These are phyloP conservation scores for Lamproptera curius DNA, from an alignment of 2,888 invertebrate genomes.

Conservation along the genomic window DNA sequence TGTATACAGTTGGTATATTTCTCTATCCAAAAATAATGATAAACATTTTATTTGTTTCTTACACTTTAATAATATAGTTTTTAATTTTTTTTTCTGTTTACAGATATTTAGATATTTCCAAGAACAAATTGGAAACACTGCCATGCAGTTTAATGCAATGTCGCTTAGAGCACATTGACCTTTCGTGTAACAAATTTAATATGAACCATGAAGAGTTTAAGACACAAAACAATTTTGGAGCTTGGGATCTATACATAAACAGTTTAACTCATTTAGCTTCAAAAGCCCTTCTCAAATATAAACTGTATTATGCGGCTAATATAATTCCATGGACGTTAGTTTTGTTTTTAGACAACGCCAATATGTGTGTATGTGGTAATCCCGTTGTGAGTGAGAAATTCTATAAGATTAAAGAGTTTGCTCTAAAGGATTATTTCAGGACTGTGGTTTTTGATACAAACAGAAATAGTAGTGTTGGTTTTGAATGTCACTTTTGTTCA, in stretches of 20 bases:
- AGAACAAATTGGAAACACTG: conserved; percentile 72
- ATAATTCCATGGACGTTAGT: conserved; percentile 79
- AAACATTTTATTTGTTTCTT: too few species aligned
- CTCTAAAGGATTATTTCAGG: conserved; percentile 57
- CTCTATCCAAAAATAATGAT: too few species aligned
- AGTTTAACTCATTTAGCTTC: conserved; percentile 76
- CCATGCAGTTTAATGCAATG: conserved; percentile 80
- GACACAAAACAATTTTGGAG: conserved; percentile 29
- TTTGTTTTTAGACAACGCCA: conserved; percentile 78
- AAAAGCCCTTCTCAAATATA: conserved; percentile 69
- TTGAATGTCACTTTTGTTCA: conserved; percentile 82
- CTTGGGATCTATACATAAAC: conserved; percentile 62
- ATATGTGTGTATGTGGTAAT: conserved; percentile 80
- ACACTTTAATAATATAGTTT: too few species aligned
- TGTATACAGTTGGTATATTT: too few species aligned
- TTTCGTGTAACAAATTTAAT: conserved; percentile 77
- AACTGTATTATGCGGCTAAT: conserved; percentile 74
- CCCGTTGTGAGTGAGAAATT: conserved; percentile 55
- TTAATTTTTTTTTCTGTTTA: too few species aligned
- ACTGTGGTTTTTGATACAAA: conserved; percentile 54
- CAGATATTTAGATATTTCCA: conserved; percentile 75
- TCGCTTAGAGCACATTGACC: conserved; percentile 72
- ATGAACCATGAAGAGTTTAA: conserved; percentile 23
- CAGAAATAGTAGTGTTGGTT: conserved; percentile 56
- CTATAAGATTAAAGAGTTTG: conserved; percentile 49